Evolutionary conservation across 2,888 invertebrate species (phyloP).

Genomic region (Calliopum simillimum): DNA sequence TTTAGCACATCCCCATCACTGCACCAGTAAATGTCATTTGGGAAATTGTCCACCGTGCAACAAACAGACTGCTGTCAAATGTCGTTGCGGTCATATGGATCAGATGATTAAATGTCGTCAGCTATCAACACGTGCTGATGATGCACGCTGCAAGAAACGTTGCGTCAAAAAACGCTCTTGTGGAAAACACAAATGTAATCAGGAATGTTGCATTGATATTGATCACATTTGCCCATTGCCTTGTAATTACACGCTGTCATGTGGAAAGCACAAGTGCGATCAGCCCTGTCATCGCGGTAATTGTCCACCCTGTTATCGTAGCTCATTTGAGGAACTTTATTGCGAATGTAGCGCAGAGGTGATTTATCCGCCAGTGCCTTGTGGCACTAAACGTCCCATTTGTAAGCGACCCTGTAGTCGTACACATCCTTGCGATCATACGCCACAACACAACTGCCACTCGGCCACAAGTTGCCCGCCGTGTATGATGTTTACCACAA

Average conservation of each 20-base stretch:
- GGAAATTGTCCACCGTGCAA: slow-evolving; percentile 84
- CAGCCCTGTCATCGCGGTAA: slow-evolving; percentile 90
- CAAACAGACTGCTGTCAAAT: slow-evolving; percentile 79
- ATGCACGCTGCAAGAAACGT: slow-evolving; percentile 87
- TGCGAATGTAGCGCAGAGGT: slow-evolving; percentile 93
- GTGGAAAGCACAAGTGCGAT: slow-evolving; percentile 90
- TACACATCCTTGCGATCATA: slow-evolving; percentile 82
- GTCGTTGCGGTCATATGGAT: slow-evolving; percentile 88
- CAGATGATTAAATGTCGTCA: slow-evolving; percentile 83
- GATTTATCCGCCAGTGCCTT: slow-evolving; percentile 90
- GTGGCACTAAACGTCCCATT: slow-evolving; percentile 87
- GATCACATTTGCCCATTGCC: slow-evolving; percentile 88
- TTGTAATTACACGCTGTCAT: slow-evolving; percentile 85
- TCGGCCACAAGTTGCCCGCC: slow-evolving; percentile 79
- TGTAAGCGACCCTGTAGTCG: slow-evolving; percentile 84
- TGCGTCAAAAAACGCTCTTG: slow-evolving; percentile 90
- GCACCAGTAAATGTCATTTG: slow-evolving; percentile 74
- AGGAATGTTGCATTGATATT: slow-evolving; percentile 86
- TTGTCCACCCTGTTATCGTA: slow-evolving; percentile 81
- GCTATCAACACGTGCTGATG: slow-evolving; percentile 76
- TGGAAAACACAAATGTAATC: slow-evolving; percentile 91
- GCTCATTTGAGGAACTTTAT: slow-evolving; percentile 87
- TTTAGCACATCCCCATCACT: slow-evolving; percentile 73
- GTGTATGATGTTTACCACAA: slow-evolving; percentile 87
- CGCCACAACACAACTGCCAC: slow-evolving; percentile 88